These are phyloP conservation scores for Lepetodrilus schrolli DNA, from an alignment of 2,888 invertebrate genomes.

Conservation along the genomic window DNA sequence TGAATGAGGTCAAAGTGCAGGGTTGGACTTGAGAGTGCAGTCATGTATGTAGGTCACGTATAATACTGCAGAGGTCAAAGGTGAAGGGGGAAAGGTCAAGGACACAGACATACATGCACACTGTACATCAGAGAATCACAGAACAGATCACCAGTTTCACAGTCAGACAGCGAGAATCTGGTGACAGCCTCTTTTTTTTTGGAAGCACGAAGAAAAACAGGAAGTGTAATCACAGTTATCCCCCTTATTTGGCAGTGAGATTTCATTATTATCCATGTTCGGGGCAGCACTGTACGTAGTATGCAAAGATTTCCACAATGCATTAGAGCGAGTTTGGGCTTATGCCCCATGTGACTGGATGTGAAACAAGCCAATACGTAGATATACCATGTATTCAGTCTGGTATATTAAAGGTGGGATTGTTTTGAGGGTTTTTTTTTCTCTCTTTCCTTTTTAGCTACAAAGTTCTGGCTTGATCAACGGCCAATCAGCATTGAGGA, in stretches of 20 bases:
- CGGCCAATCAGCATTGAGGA: conserved; percentile 19
- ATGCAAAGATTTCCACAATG: too few species aligned
- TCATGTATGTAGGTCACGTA: not conserved
- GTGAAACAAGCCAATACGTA: too few species aligned
- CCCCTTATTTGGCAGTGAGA: too few species aligned
- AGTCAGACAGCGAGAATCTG: not conserved
- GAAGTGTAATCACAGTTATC: conserved; percentile 22
- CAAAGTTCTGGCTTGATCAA: not conserved
- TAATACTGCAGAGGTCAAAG: conserved; percentile 30
- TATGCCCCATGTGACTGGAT: too few species aligned
- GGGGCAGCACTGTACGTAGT: too few species aligned
- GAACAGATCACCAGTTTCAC: not conserved
- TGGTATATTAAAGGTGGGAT: too few species aligned
- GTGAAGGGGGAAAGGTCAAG: conserved; percentile 31
- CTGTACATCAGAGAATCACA: conserved; percentile 19
- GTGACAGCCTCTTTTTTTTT: not conserved
- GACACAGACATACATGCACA: conserved; percentile 20
- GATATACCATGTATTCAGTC: too few species aligned
- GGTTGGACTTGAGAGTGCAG: conserved; percentile 3
- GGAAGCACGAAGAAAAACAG: not conserved
- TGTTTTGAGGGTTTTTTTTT: too few species aligned
- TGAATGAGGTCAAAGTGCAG: too few species aligned
- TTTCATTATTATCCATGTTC: too few species aligned
- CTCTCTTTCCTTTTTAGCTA: too few species aligned
- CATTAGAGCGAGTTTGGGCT: too few species aligned